Evolutionary conservation across 1,140 invertebrate species (phyloP).

Genomic region (Mactra quadrangularis): DNA sequence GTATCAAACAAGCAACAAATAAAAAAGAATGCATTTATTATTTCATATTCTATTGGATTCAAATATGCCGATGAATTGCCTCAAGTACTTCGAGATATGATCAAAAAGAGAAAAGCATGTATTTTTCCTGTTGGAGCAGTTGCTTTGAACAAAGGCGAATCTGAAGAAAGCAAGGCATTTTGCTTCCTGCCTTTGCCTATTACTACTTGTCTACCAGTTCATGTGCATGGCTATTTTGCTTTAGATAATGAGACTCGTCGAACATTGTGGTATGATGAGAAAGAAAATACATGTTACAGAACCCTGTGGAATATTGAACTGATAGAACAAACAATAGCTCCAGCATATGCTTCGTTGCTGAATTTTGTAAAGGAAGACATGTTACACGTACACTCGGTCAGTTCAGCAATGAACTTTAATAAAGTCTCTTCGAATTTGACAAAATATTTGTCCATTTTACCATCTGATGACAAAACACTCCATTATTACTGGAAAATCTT

Average conservation of each 20-base stretch:
- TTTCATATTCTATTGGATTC: constrained; percentile 74
- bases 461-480: background rate
- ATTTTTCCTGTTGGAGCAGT: constrained; percentile 77
- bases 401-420: too few relatives aligned
- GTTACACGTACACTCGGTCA: too few relatives aligned
- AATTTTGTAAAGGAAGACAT: too few relatives aligned
- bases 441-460: background rate
- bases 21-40: constrained; percentile 17
- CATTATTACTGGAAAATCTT: constrained; percentile 19
- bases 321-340: constrained; percentile 68
- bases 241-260: constrained; percentile 79
- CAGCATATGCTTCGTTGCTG: constrained; percentile 68
- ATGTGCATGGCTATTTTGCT: constrained; percentile 82
- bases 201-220: constrained; percentile 74
- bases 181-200: constrained; percentile 80
- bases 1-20: too few relatives aligned
- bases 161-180: constrained; percentile 64
- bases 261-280: constrained; percentile 72
- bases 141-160: constrained; percentile 56
- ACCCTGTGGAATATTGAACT: constrained; percentile 76
- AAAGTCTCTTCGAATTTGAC: background rate
- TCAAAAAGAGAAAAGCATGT: constrained; percentile 60
- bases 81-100: constrained; percentile 53
- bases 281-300: constrained; percentile 46
- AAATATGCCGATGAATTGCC: constrained; percentile 24